These are phyloP conservation scores for Mesoligia furuncula DNA, from an alignment of 2,888 invertebrate species.

Conservation along the genomic window DNA sequence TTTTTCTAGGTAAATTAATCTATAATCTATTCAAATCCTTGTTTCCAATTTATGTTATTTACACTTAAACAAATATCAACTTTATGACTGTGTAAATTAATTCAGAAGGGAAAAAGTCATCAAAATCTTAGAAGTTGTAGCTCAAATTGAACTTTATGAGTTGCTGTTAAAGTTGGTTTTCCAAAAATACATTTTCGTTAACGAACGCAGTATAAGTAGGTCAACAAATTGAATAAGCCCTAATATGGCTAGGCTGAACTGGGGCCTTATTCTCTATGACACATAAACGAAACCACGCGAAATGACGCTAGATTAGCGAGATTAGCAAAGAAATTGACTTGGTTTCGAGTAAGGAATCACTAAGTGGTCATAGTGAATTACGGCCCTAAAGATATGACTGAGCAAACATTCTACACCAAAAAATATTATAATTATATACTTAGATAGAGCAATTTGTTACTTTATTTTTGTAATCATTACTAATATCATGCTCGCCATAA, in stretches of 20 bases:
- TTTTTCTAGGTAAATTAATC: background rate
- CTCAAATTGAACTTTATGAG: background rate
- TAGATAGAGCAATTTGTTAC: too few relatives aligned
- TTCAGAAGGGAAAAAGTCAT: background rate
- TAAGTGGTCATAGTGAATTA: background rate
- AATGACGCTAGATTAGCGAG: background rate
- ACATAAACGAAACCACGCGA: background rate
- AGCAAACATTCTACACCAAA: background rate
- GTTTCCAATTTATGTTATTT: background rate
- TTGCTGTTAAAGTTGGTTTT: background rate
- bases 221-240: background rate
- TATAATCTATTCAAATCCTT: background rate
- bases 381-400: background rate
- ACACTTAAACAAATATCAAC: background rate
- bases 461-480: background rate
- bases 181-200: background rate
- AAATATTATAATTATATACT: background rate
- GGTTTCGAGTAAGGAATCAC: background rate
- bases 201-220: background rate
- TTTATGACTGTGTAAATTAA: background rate
- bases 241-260: background rate
- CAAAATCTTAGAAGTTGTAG: too few relatives aligned
- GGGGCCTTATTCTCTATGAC: background rate
- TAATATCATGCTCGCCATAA: background rate
- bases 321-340: background rate